phyloP scores from a whole-genome alignment of 1,140 invertebrate genomes.

The Globodera rostochiensis region DNA sequence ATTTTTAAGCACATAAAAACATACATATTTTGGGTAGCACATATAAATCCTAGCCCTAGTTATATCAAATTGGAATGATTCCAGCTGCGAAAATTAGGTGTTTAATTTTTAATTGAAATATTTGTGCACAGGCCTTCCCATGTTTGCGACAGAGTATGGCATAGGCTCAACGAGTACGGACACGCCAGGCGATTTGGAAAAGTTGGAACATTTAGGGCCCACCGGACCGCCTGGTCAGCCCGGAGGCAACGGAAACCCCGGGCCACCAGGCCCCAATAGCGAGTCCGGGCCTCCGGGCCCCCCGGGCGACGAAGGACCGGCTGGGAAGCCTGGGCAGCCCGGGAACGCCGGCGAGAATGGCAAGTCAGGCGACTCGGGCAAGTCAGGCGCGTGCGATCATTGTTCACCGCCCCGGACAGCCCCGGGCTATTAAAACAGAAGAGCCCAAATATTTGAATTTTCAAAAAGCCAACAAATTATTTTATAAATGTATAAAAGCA shows the following conservation, averaged over 20 bases:
- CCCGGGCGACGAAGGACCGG: conserved; percentile 16
- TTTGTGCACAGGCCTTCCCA: neutral
- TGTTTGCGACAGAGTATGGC: conserved; percentile 27
- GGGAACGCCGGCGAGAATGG: conserved; percentile 27
- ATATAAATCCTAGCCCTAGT: no score
- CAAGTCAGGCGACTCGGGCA: neutral
- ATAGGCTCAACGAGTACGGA: neutral
- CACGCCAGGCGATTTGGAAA: neutral
- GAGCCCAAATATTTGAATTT: neutral
- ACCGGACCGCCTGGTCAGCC: conserved; percentile 21
- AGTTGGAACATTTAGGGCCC: conserved; percentile 10
- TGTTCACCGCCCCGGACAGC: conserved; percentile 30
- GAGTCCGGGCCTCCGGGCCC: conserved; percentile 20
- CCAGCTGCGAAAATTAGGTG: no score
- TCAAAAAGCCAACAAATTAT: no score
- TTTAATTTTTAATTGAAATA: neutral
- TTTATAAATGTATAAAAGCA: no score
- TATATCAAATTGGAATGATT: no score
- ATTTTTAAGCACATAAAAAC: no score
- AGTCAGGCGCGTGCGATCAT: conserved; percentile 19
- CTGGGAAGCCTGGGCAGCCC: neutral
- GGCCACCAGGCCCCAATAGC: neutral
- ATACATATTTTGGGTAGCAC: no score
- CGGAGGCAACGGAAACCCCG: neutral
- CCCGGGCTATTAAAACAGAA: conserved; percentile 25